Conservation (phyloP, 2,888 invertebrate species). For the Ophioninae sp. region DNA sequence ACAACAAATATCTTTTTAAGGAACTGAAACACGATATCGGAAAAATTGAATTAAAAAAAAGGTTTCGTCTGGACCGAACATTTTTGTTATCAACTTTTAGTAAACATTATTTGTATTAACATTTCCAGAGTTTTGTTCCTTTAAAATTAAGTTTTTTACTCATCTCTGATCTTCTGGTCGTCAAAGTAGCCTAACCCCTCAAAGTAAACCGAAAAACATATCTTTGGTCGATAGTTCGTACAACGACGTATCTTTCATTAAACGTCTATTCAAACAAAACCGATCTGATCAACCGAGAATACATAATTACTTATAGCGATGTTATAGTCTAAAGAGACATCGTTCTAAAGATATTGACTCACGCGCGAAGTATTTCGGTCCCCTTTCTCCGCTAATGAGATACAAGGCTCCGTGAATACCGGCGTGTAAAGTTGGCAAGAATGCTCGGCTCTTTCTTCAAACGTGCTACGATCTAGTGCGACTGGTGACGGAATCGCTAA, state of each 20-base stretch:
- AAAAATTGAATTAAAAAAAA: too few relatives aligned
- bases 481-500: slow-evolving; percentile 11
- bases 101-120: too few relatives aligned
- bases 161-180: too few relatives aligned
- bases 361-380: slow-evolving; percentile 32
- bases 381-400: slow-evolving; percentile 3
- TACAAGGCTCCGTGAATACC: slow-evolving; percentile 13
- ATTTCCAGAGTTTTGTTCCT: too few relatives aligned
- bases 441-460: slow-evolving; percentile 21
- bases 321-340: slow-evolving; percentile 1
- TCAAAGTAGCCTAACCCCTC: too few relatives aligned
- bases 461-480: slow-evolving; percentile 19
- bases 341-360: slow-evolving; percentile 35
- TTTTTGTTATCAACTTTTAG: too few relatives aligned
- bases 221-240: not conserved
- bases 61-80: too few relatives aligned
- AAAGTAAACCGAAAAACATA: too few relatives aligned
- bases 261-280: not conserved
- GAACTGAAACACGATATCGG: too few relatives aligned
- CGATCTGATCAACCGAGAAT: not conserved
- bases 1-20: too few relatives aligned
- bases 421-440: slow-evolving; percentile 25
- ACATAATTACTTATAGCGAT: too few relatives aligned
- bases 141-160: too few relatives aligned
- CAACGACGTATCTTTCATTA: not conserved